Evolutionary conservation across 1,140 invertebrate genomes (phyloP).

Genomic region (Cyphomyrmex costatus): DNA sequence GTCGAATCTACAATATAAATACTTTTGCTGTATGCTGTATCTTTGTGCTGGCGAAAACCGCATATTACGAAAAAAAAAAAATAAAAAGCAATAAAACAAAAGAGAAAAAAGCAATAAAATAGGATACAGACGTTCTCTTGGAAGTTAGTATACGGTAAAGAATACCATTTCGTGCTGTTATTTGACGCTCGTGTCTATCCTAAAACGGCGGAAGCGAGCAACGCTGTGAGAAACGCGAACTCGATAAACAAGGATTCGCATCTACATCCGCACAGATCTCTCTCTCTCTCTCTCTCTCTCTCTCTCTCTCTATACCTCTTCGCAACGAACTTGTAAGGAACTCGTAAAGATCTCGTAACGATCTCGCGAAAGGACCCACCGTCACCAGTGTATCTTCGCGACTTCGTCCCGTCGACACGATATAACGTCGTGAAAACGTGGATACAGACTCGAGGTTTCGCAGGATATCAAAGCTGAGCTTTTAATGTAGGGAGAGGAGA

Average conservation of each 20-base stretch:
- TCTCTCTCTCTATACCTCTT: neutral
- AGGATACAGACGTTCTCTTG: slow-evolving; percentile 25
- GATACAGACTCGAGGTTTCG: slow-evolving; percentile 26
- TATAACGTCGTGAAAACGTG: slow-evolving; percentile 31
- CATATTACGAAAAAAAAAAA: neutral
- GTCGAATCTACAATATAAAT: slow-evolving; percentile 18
- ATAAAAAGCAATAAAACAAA: neutral
- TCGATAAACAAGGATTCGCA: slow-evolving; percentile 68
- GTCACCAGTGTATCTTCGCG: slow-evolving; percentile 22
- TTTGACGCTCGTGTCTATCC: slow-evolving; percentile 31
- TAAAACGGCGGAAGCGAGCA: slow-evolving; percentile 37
- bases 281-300: neutral
- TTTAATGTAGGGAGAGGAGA: neutral
- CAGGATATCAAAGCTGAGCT: slow-evolving; percentile 40
- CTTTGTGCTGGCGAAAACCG: neutral
- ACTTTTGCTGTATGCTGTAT: neutral
- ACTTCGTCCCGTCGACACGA: slow-evolving; percentile 32
- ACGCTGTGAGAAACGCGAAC: slow-evolving; percentile 24
- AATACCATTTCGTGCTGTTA: slow-evolving; percentile 24
- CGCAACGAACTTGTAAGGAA: slow-evolving; percentile 50
- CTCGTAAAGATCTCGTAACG: slow-evolving; percentile 64
- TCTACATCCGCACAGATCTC: slow-evolving; percentile 26
- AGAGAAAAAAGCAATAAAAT: neutral
- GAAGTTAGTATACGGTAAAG: slow-evolving; percentile 25
- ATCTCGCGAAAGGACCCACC: slow-evolving; percentile 51